Evolutionary conservation across 2,113 vertebrate species (phyloP).

Genomic region (Chaetops frenatus): DNA sequence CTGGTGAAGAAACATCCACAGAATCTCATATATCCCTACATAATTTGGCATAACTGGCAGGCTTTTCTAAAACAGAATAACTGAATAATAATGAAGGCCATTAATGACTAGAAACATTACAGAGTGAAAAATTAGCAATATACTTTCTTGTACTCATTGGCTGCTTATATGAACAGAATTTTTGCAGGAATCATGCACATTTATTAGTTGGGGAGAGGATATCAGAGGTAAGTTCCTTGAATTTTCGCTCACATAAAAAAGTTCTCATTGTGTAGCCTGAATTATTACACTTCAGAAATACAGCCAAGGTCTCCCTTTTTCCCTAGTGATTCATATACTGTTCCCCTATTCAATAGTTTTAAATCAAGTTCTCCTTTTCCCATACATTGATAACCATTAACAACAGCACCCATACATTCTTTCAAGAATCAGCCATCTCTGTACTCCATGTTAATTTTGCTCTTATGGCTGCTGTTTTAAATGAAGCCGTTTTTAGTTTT

Average conservation of each 20-base stretch:
- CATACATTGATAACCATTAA: background rate
- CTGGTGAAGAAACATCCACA: background rate
- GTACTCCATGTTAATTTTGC: background rate
- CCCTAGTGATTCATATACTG: background rate
- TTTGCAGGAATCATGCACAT: background rate
- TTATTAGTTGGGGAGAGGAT: background rate
- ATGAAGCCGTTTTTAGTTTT: background rate
- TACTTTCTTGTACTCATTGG: background rate
- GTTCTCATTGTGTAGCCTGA: background rate
- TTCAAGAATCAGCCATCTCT: background rate
- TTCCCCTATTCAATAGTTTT: background rate
- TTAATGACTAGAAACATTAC: slow-evolving; percentile 36
- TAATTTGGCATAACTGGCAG: slow-evolving; percentile 6
- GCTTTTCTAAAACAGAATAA: slow-evolving; percentile 31
- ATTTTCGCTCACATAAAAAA: background rate
- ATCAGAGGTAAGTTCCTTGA: background rate
- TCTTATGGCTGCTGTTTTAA: background rate
- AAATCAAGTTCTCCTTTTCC: background rate
- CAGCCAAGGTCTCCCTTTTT: background rate
- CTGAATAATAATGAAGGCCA: slow-evolving; percentile 44
- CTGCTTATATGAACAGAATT: background rate
- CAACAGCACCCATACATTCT: background rate
- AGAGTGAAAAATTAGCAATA: slow-evolving; percentile 12
- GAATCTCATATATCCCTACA: background rate
- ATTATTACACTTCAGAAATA: background rate